A percentile compares a stretch with the other conserved stretches of the same genome.
Conservation (phyloP, 2,113 vertebrate genomes). For the Acrocephalus arundinaceus region DNA sequence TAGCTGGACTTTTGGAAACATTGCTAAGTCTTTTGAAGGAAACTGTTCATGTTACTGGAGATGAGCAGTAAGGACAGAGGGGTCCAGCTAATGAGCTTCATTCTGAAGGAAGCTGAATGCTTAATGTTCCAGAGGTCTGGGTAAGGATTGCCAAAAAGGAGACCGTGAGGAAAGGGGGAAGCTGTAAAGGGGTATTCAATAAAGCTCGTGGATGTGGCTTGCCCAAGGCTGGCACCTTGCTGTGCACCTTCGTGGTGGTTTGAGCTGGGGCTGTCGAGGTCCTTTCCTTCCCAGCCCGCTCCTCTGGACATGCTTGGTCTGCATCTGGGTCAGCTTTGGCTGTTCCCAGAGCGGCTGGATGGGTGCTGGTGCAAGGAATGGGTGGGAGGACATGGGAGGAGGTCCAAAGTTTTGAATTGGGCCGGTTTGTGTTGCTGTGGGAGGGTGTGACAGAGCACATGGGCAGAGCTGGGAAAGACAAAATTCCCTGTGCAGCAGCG, state of each 20-base stretch:
- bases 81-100: neutral
- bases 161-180: neutral
- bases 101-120: neutral
- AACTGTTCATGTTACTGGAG: neutral
- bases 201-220: neutral
- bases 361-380: rapidly evolving
- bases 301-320: neutral
- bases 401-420: neutral
- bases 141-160: neutral
- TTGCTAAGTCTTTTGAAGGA: neutral
- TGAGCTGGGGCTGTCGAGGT: neutral
- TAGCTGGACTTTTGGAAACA: neutral
- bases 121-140: neutral
- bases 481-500: neutral
- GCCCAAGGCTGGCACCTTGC: neutral
- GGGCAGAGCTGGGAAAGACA: neutral
- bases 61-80: neutral
- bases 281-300: neutral
- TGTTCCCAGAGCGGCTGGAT: neutral
- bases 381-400: neutral
- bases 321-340: neutral
- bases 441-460: neutral
- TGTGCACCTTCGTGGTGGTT: rapidly evolving
- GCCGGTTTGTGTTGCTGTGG: neutral
- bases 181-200: neutral